These are phyloP conservation scores for Spheniscus mendiculus DNA, from an alignment of 2,113 vertebrate genomes.

Conservation along the genomic window DNA sequence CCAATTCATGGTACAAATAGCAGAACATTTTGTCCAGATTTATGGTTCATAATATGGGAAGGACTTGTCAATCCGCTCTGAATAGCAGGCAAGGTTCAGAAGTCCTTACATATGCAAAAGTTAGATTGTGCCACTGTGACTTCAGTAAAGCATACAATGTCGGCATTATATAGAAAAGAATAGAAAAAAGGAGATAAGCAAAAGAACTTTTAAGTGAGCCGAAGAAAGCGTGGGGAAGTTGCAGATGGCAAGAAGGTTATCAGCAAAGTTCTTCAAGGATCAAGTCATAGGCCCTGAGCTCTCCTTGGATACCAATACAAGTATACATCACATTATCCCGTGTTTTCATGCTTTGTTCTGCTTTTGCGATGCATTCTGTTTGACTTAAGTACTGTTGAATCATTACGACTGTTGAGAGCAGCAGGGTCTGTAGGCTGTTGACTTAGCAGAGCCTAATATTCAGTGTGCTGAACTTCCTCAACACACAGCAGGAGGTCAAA, in stretches of 20 bases:
- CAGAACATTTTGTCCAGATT: constrained; percentile 43
- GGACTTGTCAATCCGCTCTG: neutral
- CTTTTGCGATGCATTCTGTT: neutral
- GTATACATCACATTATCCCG: neutral
- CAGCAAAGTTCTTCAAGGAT: neutral
- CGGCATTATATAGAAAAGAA: neutral
- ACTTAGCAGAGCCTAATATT: neutral
- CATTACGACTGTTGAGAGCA: accelerated
- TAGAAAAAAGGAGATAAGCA: neutral
- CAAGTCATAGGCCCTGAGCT: neutral
- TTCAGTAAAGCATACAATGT: neutral
- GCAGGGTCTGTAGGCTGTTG: neutral
- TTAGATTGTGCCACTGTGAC: neutral
- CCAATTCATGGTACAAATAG: neutral
- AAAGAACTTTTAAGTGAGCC: neutral
- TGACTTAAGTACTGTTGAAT: neutral
- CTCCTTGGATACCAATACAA: neutral
- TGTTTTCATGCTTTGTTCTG: neutral
- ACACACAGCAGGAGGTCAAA: neutral
- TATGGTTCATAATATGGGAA: neutral
- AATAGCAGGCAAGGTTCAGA: neutral
- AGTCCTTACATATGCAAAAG: neutral
- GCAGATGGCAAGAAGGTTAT: neutral
- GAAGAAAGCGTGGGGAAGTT: neutral
- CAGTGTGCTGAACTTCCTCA: neutral